A percentile compares a stretch with the other conserved stretches of the same genome.
Conservation (phyloP, 2,888 invertebrate genomes). For the Eristalinus aeneus region DNA sequence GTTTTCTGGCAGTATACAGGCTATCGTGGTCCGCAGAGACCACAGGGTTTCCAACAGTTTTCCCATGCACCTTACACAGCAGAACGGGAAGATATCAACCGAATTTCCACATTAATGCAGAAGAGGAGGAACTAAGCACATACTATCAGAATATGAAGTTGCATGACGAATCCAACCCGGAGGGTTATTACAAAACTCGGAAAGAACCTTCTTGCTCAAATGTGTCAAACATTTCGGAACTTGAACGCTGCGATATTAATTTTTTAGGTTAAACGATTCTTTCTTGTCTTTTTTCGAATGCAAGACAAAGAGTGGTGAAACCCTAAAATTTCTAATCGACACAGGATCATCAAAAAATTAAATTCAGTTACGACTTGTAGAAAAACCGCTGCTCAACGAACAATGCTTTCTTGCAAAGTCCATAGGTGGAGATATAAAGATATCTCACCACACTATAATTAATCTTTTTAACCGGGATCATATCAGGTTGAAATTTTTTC, state of each 20-base stretch:
- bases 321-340: too few relatives aligned
- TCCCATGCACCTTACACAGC: neutral
- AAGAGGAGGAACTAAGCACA: neutral
- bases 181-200: neutral
- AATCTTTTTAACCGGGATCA: too few relatives aligned
- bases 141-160: neutral
- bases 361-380: neutral
- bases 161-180: neutral
- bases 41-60: neutral
- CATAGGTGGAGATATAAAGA: neutral
- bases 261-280: constrained; percentile 17
- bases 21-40: neutral
- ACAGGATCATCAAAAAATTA: neutral
- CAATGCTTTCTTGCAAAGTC: neutral
- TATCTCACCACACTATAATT: too few relatives aligned
- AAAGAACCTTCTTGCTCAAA: neutral
- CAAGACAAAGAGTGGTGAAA: neutral
- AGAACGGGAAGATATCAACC: neutral
- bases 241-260: neutral
- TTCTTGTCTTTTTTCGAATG: constrained; percentile 14
- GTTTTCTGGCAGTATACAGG: neutral
- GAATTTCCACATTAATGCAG: neutral
- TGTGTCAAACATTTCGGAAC: neutral
- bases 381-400: neutral
- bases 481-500: too few relatives aligned